Percentiles rank a stretch among this genome's conserved stretches.
phyloP scores from a whole-genome alignment of 2,888 invertebrate genomes.

The Esperia sulphurella region DNA sequence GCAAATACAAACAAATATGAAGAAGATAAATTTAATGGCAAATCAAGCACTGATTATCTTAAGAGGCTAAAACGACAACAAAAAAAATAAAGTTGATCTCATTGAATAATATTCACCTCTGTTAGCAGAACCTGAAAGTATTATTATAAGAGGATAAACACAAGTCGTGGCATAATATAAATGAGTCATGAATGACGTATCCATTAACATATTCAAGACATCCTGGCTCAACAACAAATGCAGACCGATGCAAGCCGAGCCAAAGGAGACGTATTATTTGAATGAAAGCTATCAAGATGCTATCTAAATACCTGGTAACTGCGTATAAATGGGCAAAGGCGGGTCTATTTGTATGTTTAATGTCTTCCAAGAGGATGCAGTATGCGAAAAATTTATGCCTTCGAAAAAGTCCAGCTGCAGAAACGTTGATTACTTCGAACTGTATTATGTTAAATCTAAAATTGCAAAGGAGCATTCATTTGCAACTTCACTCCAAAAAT shows the following conservation, averaged over 20 bases:
- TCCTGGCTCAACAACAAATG: not conserved
- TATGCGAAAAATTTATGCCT: conserved; percentile 31
- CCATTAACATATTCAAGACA: not conserved
- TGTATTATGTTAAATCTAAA: too few species aligned
- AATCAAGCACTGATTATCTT: too few species aligned
- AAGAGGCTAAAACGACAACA: too few species aligned
- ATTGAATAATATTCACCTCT: too few species aligned
- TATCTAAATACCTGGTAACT: conserved; percentile 27
- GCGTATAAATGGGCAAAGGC: conserved; percentile 9
- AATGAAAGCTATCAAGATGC: conserved; percentile 34
- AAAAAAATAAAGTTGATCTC: too few species aligned
- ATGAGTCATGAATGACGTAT: not conserved
- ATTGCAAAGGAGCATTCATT: too few species aligned
- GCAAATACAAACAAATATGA: too few species aligned
- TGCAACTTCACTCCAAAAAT: too few species aligned
- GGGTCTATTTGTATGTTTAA: conserved; percentile 23
- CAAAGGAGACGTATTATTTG: conserved; percentile 28
- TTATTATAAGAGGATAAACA: too few species aligned
- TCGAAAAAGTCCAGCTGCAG: conserved; percentile 15
- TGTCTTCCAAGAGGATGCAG: conserved; percentile 14
- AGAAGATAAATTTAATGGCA: too few species aligned
- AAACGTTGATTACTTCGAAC: not conserved
- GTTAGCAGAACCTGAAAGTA: too few species aligned
- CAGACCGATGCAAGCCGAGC: conserved; percentile 10
- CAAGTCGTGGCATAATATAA: too few species aligned